phyloP scores from a whole-genome alignment of 2,113 vertebrate species.

The Chaenocephalus aceratus region DNA sequence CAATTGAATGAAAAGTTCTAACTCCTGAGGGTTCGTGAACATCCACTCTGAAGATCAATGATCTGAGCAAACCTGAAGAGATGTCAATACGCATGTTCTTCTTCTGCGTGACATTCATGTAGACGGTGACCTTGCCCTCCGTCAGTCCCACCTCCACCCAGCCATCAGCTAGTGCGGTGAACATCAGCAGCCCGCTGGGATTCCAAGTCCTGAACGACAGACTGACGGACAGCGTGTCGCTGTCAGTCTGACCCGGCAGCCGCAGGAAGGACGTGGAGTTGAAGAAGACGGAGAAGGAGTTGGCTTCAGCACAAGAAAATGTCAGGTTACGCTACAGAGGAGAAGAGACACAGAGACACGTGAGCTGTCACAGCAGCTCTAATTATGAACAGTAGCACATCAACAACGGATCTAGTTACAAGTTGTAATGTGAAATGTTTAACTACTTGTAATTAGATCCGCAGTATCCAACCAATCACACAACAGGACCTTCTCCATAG shows the following conservation, averaged over 20 bases:
- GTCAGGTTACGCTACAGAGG: slow-evolving; percentile 90
- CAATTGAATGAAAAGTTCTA: neutral
- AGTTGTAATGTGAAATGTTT: neutral
- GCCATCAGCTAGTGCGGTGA: slow-evolving; percentile 90
- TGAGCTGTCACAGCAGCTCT: neutral
- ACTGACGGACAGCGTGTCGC: slow-evolving; percentile 91
- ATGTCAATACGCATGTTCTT: slow-evolving; percentile 93
- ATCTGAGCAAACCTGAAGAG: slow-evolving; percentile 87
- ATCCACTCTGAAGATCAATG: neutral
- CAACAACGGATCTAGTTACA: neutral
- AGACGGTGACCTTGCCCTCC: slow-evolving; percentile 91
- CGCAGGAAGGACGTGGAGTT: slow-evolving; percentile 94
- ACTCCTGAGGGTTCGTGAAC: neutral
- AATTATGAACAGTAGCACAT: neutral
- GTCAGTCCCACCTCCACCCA: slow-evolving; percentile 90
- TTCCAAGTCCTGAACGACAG: slow-evolving; percentile 97
- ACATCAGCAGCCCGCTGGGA: slow-evolving; percentile 91
- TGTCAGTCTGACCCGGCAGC: slow-evolving; percentile 87
- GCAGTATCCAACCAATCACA: no score
- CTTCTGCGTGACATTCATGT: slow-evolving; percentile 88
- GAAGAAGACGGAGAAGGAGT: slow-evolving; percentile 93
- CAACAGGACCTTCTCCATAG: no score
- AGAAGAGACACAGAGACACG: neutral
- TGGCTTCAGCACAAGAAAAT: slow-evolving; percentile 92
- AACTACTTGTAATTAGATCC: no score